Evolutionary conservation across 2,888 invertebrate genomes (phyloP).

Genomic region (Platycnemis pennipes): DNA sequence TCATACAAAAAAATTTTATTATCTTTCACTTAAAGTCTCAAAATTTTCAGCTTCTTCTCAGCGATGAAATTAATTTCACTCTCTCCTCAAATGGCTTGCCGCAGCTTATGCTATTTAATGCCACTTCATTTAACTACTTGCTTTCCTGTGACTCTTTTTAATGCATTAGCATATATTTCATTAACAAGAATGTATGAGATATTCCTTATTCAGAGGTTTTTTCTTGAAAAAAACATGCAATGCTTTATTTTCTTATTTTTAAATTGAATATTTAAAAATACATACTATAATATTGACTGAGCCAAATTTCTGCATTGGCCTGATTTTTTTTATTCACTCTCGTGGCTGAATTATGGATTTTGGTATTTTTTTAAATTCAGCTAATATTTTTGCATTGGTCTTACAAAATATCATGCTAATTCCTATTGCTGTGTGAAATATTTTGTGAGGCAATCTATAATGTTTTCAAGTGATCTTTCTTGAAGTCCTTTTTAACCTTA

Average conservation of each 20-base stretch:
- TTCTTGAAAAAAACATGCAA: not conserved
- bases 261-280: not conserved
- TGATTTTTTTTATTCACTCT: not conserved
- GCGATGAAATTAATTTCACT: not conserved
- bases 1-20: slow-evolving; percentile 6
- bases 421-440: not conserved
- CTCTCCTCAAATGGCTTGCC: not conserved
- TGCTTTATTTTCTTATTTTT: not conserved
- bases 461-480: not conserved
- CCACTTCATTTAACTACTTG: slow-evolving; percentile 4
- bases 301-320: not conserved
- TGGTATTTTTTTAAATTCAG: not conserved
- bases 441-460: not conserved
- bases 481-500: not conserved
- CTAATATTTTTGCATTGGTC: not conserved
- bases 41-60: not conserved
- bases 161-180: not conserved
- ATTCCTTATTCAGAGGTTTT: not conserved
- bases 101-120: slow-evolving; percentile 17
- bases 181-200: not conserved
- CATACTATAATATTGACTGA: not conserved
- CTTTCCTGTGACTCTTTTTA: not conserved
- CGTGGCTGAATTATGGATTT: not conserved
- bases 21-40: not conserved
- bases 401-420: not conserved